Evolutionary conservation across 2,113 vertebrate genomes (phyloP).

Genomic region (Festucalex cinctus): DNA sequence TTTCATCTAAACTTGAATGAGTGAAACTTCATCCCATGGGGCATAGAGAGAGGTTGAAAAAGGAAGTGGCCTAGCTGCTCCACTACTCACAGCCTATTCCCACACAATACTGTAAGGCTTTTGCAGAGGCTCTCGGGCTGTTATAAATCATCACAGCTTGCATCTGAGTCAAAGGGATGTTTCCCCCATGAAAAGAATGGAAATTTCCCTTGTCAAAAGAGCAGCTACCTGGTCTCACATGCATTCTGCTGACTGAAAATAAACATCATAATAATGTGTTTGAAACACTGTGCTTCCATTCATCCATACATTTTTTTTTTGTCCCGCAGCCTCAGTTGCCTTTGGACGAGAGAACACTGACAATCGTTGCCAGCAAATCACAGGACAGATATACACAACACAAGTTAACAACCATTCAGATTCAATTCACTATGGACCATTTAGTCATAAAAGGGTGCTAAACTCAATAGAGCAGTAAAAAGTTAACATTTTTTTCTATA

Average conservation of each 20-base stretch:
- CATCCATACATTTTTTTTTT: too few relatives aligned
- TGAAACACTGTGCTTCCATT: too few relatives aligned
- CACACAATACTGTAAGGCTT: background rate
- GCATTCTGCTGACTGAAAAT: background rate
- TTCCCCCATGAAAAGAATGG: background rate
- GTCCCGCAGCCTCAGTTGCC: too few relatives aligned
- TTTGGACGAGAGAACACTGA: too few relatives aligned
- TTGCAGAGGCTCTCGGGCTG: background rate
- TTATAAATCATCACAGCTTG: constrained; percentile 1
- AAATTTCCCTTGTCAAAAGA: background rate
- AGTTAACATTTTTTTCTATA: too few relatives aligned
- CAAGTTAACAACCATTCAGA: too few relatives aligned
- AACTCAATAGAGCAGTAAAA: too few relatives aligned
- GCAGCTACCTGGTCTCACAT: background rate
- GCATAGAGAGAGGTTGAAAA: background rate
- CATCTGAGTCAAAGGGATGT: background rate
- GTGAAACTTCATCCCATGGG: background rate
- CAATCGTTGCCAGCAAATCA: too few relatives aligned
- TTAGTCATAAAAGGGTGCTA: too few relatives aligned
- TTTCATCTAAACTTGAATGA: background rate
- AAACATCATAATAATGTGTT: too few relatives aligned
- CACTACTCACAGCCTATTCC: background rate
- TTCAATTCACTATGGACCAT: too few relatives aligned
- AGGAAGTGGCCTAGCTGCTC: background rate
- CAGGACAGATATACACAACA: too few relatives aligned